Base-by-base conservation (phyloP, 2,888 invertebrate species). In the Adineta ricciae region DNA sequence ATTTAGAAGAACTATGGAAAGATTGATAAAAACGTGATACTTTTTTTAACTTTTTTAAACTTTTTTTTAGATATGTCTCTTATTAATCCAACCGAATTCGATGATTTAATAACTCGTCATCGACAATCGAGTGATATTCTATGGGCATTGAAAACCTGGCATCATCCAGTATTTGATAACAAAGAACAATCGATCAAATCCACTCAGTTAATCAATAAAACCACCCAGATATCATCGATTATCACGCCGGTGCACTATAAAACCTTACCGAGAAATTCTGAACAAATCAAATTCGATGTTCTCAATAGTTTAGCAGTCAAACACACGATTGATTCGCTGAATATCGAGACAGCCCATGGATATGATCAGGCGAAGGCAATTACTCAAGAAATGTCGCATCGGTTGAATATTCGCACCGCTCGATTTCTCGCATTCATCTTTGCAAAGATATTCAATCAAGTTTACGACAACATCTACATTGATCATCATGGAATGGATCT, bases 41-140 rank as follows among this genome's bases (percentile, higher is more conserved):
- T n/a, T n/a, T n/a, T n/a, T n/a, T n/a, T n/a, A n/a, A n/a, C n/a
- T n/a, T n/a, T n/a, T n/a, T n/a, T n/a, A n/a, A n/a, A n/a, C n/a
- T n/a, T 41, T 24, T 24, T 78, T 52, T 83, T 36, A 83, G 73
- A 84, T 83, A 49, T 78, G n/a, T 49, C 84, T 4, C 9, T 83
- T n/a, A n/a, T 86, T 36, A 72, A 52, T 64, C 38, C 36, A 19
- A 83, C 36, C 56, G 78, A 86, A 83, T 50, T 38, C 19, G 84
- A 83, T 72, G 86, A 73, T 78, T 73, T 64, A 85, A 83, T 84
- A 82, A 84, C 7, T 78, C 8, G n/a, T 41, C 78, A 78, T 78
- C 78, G 78, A 24, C 78, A 78, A 24, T 38, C 78, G 9, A 78
- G 78, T 78, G 78, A 78, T 78, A 19, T 78, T 11, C 11, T 41